phyloP scores from a whole-genome alignment of 2,888 invertebrate genomes.

The Ligdia adustata region DNA sequence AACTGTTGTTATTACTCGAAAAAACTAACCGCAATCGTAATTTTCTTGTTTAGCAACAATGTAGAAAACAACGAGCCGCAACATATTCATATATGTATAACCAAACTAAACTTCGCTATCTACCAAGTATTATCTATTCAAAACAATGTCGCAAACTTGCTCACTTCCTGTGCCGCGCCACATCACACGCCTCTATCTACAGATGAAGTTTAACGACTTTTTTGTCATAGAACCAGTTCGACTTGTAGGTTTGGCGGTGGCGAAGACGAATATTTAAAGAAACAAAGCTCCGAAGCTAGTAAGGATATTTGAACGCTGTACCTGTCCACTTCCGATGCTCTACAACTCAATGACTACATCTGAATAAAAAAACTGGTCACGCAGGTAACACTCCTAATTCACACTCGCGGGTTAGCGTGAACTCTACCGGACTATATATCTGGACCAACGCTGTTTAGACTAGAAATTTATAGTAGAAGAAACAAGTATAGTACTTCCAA shows the following conservation, averaged over 20 bases:
- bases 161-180: conserved; percentile 31
- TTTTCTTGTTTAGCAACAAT: too few species aligned
- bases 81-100: too few species aligned
- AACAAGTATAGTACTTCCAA: too few species aligned
- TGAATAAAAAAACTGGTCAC: conserved; percentile 50
- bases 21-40: too few species aligned
- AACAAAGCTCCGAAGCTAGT: conserved; percentile 25
- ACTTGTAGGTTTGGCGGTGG: conserved; percentile 10
- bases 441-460: too few species aligned
- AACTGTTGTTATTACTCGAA: too few species aligned
- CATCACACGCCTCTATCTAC: conserved; percentile 9
- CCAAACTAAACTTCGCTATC: too few species aligned
- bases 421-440: conserved; percentile 62
- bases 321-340: conserved; percentile 55
- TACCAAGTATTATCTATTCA: background rate
- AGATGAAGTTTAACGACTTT: conserved; percentile 14
- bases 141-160: conserved; percentile 26
- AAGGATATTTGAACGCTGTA: conserved; percentile 52
- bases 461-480: too few species aligned
- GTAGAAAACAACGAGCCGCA: too few species aligned
- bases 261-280: conserved; percentile 14
- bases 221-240: conserved; percentile 20
- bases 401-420: conserved; percentile 62
- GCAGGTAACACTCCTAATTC: conserved; percentile 44
- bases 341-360: too few species aligned